Conservation (phyloP, 2,888 invertebrate genomes). For the Prenolepis imparis region DNA sequence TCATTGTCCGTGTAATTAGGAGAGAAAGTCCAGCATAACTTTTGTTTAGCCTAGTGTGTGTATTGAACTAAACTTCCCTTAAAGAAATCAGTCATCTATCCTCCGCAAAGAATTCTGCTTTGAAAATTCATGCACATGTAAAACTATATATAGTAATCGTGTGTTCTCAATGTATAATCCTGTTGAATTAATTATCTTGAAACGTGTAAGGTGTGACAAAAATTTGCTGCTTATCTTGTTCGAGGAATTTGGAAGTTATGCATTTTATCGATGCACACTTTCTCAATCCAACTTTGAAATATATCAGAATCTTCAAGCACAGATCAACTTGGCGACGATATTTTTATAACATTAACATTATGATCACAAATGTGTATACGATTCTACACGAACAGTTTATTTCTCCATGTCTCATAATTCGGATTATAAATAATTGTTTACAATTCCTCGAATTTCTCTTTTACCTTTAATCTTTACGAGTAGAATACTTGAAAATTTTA, state of each 20-base stretch:
- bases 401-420: not conserved
- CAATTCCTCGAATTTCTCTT: not conserved
- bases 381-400: not conserved
- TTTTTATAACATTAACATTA: not conserved
- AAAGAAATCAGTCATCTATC: not conserved
- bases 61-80: not conserved
- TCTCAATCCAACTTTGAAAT: conserved; percentile 12
- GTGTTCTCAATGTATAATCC: not conserved
- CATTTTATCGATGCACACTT: not conserved
- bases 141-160: not conserved
- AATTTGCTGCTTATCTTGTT: conserved; percentile 30
- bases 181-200: conserved; percentile 19
- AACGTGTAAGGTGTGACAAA: not conserved
- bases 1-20: not conserved
- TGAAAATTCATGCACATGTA: not conserved
- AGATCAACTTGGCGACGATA: not conserved
- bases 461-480: not conserved
- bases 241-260: not conserved
- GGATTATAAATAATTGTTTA: not conserved
- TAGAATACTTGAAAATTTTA: not conserved
- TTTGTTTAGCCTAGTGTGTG: not conserved
- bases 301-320: not conserved
- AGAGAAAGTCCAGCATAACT: not conserved
- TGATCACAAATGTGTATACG: not conserved
- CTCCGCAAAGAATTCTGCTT: not conserved